Conservation (phyloP, 2,888 invertebrate species). For the Hoplodrina ambigua region DNA sequence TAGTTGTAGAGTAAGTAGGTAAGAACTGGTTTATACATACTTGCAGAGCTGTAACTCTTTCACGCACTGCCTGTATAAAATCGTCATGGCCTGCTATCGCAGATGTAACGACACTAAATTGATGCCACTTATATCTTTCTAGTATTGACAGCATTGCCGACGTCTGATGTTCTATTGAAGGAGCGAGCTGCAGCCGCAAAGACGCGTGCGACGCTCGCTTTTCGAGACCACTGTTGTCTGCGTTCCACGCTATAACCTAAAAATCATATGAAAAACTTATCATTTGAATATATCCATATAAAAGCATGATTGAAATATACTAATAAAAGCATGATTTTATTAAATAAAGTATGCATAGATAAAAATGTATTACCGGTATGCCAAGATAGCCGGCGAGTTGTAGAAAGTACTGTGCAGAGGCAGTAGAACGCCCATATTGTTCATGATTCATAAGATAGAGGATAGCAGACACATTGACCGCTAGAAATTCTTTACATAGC, state of each 20-base stretch:
- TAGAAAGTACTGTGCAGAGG: slow-evolving; percentile 98
- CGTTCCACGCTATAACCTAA: slow-evolving; percentile 98
- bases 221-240: slow-evolving; percentile 97
- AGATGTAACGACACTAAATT: slow-evolving; percentile 98
- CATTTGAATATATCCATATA: slow-evolving; percentile 8
- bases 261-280: slow-evolving; percentile 24
- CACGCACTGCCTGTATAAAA: slow-evolving; percentile 98
- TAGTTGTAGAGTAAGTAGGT: no score
- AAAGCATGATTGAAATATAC: background rate
- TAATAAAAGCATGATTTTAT: slow-evolving; percentile 30
- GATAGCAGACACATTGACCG: slow-evolving; percentile 97
- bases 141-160: slow-evolving; percentile 98
- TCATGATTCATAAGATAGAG: slow-evolving; percentile 98
- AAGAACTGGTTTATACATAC: slow-evolving; percentile 75
- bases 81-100: slow-evolving; percentile 98
- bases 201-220: slow-evolving; percentile 96
- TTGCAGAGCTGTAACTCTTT: slow-evolving; percentile 96
- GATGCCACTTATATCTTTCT: slow-evolving; percentile 98
- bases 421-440: slow-evolving; percentile 97
- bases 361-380: slow-evolving; percentile 93
- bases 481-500: slow-evolving; percentile 96
- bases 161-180: slow-evolving; percentile 98
- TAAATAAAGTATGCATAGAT: slow-evolving; percentile 58
- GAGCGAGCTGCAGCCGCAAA: slow-evolving; percentile 97
- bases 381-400: slow-evolving; percentile 98